Base-by-base conservation (phyloP, 2,797 vertebrate species). In the Rachycentron canadum region DNA sequence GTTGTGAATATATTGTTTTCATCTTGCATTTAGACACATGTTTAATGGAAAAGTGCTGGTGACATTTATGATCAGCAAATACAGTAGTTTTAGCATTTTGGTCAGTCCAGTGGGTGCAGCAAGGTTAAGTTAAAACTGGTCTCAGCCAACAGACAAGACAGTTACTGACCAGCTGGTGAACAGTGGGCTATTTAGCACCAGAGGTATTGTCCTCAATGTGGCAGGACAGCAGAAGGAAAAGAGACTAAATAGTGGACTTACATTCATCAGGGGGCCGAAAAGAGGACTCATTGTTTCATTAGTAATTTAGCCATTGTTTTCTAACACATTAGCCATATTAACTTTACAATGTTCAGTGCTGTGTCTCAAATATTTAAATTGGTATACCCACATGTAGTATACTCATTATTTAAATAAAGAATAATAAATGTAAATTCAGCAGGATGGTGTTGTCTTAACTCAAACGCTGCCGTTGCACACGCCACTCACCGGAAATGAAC, bases 291-390 rank as follows among this genome's bases (percentile, higher is more conserved):
- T 3, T 60, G 21, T 62, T 53, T 57, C 19, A 59, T 1, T 2
- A 41, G 30, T 8, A 30, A 26, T 4, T 30, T 23, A 60, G 21
- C 9, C 8, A 30, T 21, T 47, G 26, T 36, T 43, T 36, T 17
- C 5, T 17, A 10, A 9, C 6, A 17, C 0, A 0, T 43, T 62
- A 1, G 0, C 8, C 11, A 25, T 0, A 5, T n/a, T 34, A 45
- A 17, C 23, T 64, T 56, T 2, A 57, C 1, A 30, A 62, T 49
- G 14, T 21, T 16, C 17, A 9, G 34, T 40, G 38, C 12, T 12
- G 38, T 38, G 38, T 13, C 11, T 40, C 4, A 12, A 40, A 40
- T 13, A 13, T 10, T 40, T 13, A 12, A 40, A 10, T 40, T 11
- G 12, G 38, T 40, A 40, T 10, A 40, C 38, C 12, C 12, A 3